Conservation (phyloP, 2,797 vertebrate species). For the Alca torda region DNA sequence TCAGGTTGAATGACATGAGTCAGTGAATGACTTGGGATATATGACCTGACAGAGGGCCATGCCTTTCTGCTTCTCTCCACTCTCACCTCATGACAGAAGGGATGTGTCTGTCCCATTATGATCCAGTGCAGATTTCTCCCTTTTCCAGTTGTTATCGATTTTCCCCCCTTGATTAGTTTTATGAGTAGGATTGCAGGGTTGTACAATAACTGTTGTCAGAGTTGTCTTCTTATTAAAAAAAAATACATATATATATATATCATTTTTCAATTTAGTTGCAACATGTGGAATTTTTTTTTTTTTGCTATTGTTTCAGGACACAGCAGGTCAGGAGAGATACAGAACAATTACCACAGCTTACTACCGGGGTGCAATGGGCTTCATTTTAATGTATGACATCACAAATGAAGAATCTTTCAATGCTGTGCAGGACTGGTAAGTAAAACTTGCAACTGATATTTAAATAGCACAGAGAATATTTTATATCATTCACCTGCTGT, state of each 20-base stretch:
- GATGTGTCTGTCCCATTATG: neutral
- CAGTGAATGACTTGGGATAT: neutral
- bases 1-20: neutral
- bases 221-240: neutral
- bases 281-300: neutral
- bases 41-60: neutral
- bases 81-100: neutral
- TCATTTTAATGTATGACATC: slow-evolving; percentile 99
- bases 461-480: neutral
- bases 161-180: neutral
- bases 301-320: slow-evolving; percentile 82
- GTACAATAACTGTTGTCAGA: neutral
- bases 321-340: slow-evolving; percentile 96
- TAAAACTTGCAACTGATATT: neutral
- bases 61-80: neutral
- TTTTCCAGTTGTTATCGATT: neutral
- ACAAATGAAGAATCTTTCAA: slow-evolving; percentile 97
- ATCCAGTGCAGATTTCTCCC: neutral
- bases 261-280: neutral
- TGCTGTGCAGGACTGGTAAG: slow-evolving; percentile 97
- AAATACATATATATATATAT: neutral
- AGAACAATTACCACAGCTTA: slow-evolving; percentile 98
- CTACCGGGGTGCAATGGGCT: slow-evolving; percentile 97
- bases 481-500: neutral
- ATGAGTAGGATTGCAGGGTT: neutral